Evolutionary conservation across 2,113 vertebrate species (phyloP).

Genomic region (Apteryx mantelli): DNA sequence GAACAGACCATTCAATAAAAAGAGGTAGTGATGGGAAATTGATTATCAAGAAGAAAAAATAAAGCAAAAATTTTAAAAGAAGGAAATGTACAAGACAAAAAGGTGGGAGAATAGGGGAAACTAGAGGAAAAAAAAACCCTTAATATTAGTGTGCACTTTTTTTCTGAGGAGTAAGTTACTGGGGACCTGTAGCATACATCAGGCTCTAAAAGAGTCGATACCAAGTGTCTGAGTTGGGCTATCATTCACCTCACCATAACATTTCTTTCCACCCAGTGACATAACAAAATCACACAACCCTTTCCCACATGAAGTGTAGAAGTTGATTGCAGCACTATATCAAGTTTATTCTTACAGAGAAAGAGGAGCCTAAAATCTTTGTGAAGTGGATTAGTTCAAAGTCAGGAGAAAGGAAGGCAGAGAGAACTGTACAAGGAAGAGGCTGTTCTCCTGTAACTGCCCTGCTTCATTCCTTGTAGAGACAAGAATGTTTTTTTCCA

Average conservation of each 20-base stretch:
- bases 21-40: not conserved
- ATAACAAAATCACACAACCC: not conserved
- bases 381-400: not conserved
- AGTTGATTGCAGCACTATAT: not conserved
- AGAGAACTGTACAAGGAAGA: not conserved
- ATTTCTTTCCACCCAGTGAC: rapidly evolving
- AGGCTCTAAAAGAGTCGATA: not conserved
- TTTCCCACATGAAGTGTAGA: not conserved
- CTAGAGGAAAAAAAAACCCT: not conserved
- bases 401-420: not conserved
- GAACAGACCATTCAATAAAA: not conserved
- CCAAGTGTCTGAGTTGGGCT: not conserved
- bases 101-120: not conserved
- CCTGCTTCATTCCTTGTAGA: not conserved
- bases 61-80: not conserved
- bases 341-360: not conserved
- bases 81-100: not conserved
- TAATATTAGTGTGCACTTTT: not conserved
- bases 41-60: not conserved
- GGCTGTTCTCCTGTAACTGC: not conserved
- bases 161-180: not conserved
- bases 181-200: not conserved
- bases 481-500: not conserved
- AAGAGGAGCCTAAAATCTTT: not conserved
- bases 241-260: not conserved